Evolutionary conservation across 1,140 invertebrate species (phyloP).

Genomic region (Spodoptera litura): DNA sequence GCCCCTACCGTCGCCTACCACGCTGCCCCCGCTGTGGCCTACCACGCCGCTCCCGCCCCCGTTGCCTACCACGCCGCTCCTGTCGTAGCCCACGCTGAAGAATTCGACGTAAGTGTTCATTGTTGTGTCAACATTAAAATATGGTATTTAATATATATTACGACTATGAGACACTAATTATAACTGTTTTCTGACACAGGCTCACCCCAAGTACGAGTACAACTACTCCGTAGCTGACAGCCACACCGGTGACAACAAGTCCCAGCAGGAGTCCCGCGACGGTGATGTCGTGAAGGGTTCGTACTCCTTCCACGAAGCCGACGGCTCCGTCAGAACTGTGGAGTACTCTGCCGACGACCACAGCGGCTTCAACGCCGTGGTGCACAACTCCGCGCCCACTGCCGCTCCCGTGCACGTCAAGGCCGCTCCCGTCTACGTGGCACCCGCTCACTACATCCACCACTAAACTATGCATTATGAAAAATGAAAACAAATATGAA

Average conservation of each 20-base stretch:
- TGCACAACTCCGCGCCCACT: conserved; percentile 56
- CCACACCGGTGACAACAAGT: conserved; percentile 66
- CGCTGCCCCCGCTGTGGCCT: conserved; percentile 56
- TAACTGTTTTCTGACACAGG: neutral
- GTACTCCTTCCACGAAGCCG: conserved; percentile 85
- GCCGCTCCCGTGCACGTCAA: conserved; percentile 48
- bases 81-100: conserved; percentile 31
- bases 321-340: conserved; percentile 85
- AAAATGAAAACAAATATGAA: too few species aligned
- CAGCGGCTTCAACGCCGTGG: conserved; percentile 87
- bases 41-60: conserved; percentile 58
- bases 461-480: conserved; percentile 38
- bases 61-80: conserved; percentile 52
- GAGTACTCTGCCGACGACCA: conserved; percentile 85
- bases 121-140: neutral
- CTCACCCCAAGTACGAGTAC: conserved; percentile 78
- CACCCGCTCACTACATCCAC: conserved; percentile 56
- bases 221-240: conserved; percentile 63
- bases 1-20: conserved; percentile 53
- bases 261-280: conserved; percentile 84
- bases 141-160: too few species aligned
- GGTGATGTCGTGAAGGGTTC: conserved; percentile 84
- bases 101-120: neutral
- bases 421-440: conserved; percentile 29
- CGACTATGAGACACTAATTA: neutral